Evolutionary conservation across 2,888 invertebrate species (phyloP), one percentile per base, ranked within the genome.

Genomic region (Anodontia alba): DNA sequence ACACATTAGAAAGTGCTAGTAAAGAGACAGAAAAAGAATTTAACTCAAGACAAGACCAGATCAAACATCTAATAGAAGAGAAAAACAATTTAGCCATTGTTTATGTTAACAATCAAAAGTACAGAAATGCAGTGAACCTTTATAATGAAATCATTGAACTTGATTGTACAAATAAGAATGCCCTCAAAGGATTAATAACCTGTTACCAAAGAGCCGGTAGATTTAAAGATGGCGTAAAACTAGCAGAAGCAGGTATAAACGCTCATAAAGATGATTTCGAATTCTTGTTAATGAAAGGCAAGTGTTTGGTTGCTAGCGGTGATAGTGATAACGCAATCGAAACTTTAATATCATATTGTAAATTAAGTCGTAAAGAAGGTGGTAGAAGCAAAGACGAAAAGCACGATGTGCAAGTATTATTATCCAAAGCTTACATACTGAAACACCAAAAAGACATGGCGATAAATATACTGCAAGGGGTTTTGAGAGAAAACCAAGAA

Each of bases 371-470:
- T 73, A 67, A 43, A 23, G 66, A 66, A 46, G 86, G 84, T 29
- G 87, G 83, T 17, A 54, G 78, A 20, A 38, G 69, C 12, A 74
- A 66, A 31, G 62, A 68, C 29, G 80, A 78, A 54, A 87, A 84
- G 79, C 83, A 84, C 54, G 80, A 87, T 54, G 72, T 86, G 38
- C 88, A 86, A 73, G 84, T 87, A 17, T 72, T 84, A 62, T 36
- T 88, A n/a, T 86, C 88, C 0, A 87, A 84, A 68, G 83, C 83
- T 26, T 88, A 86, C 57, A 42, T 87, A 42, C n/a, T 78, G n/a
- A 86, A 86, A 73, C 75, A 80, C 26, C 78, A 88, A 66, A 86
- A 67, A 62, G 88, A 88, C 66, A 87, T 86, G 87, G 88, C 88
- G 29, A 79, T 88, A 17, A 80, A 81, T 23, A 57, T 87, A 20